Evolutionary conservation across 2,113 vertebrate species (phyloP).

Genomic region (Hirundichthys speculiger): DNA sequence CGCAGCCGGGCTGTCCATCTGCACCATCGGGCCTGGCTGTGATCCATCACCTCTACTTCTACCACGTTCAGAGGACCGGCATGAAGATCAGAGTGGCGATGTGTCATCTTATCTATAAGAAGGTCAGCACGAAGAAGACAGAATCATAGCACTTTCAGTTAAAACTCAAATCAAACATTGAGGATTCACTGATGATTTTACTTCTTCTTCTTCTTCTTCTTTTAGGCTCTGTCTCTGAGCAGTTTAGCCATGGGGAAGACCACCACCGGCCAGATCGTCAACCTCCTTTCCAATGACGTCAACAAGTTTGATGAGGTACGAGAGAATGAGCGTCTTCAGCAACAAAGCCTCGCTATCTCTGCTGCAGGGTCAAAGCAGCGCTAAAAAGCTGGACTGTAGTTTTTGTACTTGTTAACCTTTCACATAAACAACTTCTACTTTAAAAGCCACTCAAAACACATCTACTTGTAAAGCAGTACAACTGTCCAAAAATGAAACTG

Average conservation of each 20-base stretch:
- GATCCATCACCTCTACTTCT: slow-evolving; percentile 91
- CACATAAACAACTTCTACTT: too few relatives aligned
- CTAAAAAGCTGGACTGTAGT: neutral
- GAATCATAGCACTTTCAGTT: too few relatives aligned
- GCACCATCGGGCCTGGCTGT: slow-evolving; percentile 80
- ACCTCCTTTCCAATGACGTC: slow-evolving; percentile 96
- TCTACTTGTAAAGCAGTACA: too few relatives aligned
- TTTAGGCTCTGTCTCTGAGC: slow-evolving; percentile 89
- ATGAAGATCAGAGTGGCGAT: slow-evolving; percentile 92
- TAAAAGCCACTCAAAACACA: too few relatives aligned
- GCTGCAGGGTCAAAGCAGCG: neutral
- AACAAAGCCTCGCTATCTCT: neutral
- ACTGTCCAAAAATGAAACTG: too few relatives aligned
- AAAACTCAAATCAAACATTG: too few relatives aligned
- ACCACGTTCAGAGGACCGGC: slow-evolving; percentile 86
- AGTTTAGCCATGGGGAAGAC: slow-evolving; percentile 90
- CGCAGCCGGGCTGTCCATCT: slow-evolving; percentile 79
- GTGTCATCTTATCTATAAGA: slow-evolving; percentile 95
- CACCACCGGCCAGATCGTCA: slow-evolving; percentile 96
- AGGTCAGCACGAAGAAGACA: slow-evolving; percentile 84
- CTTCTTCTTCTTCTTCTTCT: neutral
- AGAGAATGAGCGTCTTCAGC: too few relatives aligned
- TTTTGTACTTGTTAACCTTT: neutral
- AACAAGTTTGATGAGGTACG: slow-evolving; percentile 95
- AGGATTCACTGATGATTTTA: neutral